Percentiles rank a stretch among this genome's conserved stretches.
These are phyloP conservation scores for Probosciger aterrimus DNA, from an alignment of 2,113 vertebrate species.

Conservation along the genomic window DNA sequence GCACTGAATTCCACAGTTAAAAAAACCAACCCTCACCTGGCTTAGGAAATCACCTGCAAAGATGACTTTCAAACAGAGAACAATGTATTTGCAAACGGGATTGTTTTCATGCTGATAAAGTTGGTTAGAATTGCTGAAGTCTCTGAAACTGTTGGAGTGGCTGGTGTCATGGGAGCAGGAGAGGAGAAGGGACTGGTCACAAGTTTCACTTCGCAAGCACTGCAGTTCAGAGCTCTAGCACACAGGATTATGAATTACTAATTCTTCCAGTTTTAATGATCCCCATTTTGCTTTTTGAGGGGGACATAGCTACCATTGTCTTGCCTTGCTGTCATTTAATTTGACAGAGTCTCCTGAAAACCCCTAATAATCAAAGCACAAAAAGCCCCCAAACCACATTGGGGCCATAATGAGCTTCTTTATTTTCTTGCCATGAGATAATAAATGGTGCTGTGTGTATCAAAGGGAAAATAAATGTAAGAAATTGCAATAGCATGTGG, in stretches of 20 bases:
- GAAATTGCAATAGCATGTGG: neutral
- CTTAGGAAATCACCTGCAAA: neutral
- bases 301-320: neutral
- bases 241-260: neutral
- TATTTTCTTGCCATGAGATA: neutral
- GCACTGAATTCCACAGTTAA: neutral
- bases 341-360: neutral
- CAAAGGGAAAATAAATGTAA: neutral
- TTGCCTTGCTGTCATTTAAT: neutral
- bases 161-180: neutral
- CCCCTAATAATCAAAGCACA: neutral
- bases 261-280: neutral
- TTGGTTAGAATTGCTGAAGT: neutral
- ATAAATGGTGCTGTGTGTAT: neutral
- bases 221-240: neutral
- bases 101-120: neutral
- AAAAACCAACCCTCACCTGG: neutral
- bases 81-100: neutral
- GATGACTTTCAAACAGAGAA: neutral
- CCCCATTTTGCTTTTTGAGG: neutral
- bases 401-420: neutral
- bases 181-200: neutral
- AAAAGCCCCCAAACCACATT: neutral
- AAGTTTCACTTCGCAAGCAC: neutral
- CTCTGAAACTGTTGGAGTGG: neutral